phyloP scores from a whole-genome alignment of 2,797 vertebrate genomes.

The Gouania willdenowi region DNA sequence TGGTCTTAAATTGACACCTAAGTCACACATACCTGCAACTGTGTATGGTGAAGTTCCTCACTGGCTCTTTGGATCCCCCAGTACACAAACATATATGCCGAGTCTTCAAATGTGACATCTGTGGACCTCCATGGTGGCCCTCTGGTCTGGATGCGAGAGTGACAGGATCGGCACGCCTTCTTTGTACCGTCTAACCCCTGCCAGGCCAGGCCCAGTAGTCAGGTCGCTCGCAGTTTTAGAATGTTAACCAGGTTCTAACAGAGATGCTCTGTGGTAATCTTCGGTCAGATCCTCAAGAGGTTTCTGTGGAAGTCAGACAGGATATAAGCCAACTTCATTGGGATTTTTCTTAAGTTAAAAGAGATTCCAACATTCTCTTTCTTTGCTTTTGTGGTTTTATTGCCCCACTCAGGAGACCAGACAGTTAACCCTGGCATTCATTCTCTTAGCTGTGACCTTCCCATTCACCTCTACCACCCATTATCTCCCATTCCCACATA shows the following conservation, averaged over 20 bases:
- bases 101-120: conserved; percentile 83
- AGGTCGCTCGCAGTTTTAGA: conserved; percentile 82
- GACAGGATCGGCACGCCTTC: conserved; percentile 75
- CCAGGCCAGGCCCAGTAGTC: conserved; percentile 69
- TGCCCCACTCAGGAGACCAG: neutral
- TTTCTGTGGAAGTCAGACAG: conserved; percentile 35
- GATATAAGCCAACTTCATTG: neutral
- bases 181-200: conserved; percentile 84
- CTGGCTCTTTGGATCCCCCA: conserved; percentile 71
- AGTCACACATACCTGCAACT: conserved; percentile 83
- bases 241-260: conserved; percentile 81
- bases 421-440: conserved; percentile 7
- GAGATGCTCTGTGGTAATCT: conserved; percentile 77
- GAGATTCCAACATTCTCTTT: neutral
- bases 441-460: conserved; percentile 50
- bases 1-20: no score
- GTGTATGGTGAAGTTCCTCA: conserved; percentile 88
- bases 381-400: neutral
- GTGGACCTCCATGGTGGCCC: conserved; percentile 84
- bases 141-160: conserved; percentile 74
- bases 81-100: conserved; percentile 84
- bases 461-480: conserved; percentile 37
- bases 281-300: conserved; percentile 61
- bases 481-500: conserved; percentile 24
- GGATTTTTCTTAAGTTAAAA: neutral